phyloP scores from a whole-genome alignment of 64 coral and sea anemone species.

The Porites lutea region DNA sequence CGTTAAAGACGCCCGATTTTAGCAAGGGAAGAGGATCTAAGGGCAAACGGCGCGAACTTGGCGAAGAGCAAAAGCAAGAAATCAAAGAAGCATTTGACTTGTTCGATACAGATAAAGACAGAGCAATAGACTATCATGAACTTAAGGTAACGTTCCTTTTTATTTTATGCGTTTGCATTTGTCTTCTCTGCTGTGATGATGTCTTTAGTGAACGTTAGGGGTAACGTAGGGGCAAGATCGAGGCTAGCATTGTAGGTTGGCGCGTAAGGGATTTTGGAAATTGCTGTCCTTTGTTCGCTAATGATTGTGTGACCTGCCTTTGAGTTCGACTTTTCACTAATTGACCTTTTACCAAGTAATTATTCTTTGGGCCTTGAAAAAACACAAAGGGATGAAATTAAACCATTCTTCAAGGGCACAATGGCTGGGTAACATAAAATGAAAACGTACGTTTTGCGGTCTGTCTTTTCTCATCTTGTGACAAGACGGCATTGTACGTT shows the following conservation, averaged over 20 bases:
- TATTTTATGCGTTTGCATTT: background rate
- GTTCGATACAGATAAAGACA: conserved; percentile 99
- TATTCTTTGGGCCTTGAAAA: conserved; percentile 18
- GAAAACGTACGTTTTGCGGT: no score
- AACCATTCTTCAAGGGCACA: background rate
- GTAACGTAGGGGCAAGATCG: no score
- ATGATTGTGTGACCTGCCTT: conserved; percentile 26
- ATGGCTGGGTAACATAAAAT: background rate
- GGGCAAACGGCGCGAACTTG: conserved; percentile 87
- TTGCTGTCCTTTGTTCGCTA: conserved; percentile 4
- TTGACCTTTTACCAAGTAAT: conserved; percentile 35
- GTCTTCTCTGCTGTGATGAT: no score
- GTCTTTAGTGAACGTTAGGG: background rate
- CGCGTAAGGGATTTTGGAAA: background rate
- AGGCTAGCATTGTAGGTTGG: background rate
- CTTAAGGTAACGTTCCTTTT: conserved; percentile 81
- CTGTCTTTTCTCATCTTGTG: no score
- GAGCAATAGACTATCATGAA: conserved; percentile 97
- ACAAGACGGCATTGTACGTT: no score
- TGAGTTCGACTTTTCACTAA: background rate
- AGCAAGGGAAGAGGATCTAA: conserved; percentile 87
- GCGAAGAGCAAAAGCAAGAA: conserved; percentile 99
- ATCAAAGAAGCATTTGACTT: conserved; percentile 99
- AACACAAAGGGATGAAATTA: background rate
- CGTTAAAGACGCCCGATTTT: conserved; percentile 96